Percentiles rank a stretch among this genome's conserved stretches.
These are phyloP conservation scores for Yoshiicerus persimilis DNA, from an alignment of 1,140 invertebrate genomes.

Conservation along the genomic window DNA sequence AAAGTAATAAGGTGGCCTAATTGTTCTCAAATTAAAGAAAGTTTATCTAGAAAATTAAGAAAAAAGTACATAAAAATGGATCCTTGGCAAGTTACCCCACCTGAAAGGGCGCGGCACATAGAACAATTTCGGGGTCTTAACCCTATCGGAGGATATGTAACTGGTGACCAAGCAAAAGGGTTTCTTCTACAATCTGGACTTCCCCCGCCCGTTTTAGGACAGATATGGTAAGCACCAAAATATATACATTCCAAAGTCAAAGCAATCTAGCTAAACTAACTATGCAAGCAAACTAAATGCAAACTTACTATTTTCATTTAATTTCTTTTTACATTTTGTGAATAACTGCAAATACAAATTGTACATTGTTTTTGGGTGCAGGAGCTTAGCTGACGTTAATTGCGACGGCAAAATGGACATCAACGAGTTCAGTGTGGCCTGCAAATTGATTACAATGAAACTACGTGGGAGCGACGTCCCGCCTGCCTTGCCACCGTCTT, in stretches of 20 bases:
- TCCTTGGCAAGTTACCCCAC: constrained; percentile 82
- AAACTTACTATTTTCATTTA: no score
- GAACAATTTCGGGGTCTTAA: constrained; percentile 87
- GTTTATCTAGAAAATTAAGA: neutral
- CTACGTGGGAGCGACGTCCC: constrained; percentile 88
- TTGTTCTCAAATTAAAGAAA: neutral
- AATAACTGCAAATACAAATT: neutral
- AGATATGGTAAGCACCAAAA: constrained; percentile 79
- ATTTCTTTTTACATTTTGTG: no score
- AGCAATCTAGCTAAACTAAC: no score
- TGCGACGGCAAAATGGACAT: constrained; percentile 95
- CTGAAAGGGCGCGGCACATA: constrained; percentile 84
- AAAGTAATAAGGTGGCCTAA: neutral
- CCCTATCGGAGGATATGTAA: constrained; percentile 83
- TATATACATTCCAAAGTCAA: neutral
- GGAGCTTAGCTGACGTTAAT: constrained; percentile 91
- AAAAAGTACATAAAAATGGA: constrained; percentile 59
- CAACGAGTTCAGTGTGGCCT: constrained; percentile 96
- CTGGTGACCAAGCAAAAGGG: constrained; percentile 90
- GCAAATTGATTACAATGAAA: constrained; percentile 94
- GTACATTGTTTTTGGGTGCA: constrained; percentile 51
- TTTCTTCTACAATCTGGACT: constrained; percentile 92
- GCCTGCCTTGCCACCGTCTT: constrained; percentile 72
- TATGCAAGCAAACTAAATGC: no score
- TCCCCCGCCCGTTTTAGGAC: constrained; percentile 80